Conservation (phyloP, 2,113 vertebrate genomes). For the Microcebus lehilahytsara region DNA sequence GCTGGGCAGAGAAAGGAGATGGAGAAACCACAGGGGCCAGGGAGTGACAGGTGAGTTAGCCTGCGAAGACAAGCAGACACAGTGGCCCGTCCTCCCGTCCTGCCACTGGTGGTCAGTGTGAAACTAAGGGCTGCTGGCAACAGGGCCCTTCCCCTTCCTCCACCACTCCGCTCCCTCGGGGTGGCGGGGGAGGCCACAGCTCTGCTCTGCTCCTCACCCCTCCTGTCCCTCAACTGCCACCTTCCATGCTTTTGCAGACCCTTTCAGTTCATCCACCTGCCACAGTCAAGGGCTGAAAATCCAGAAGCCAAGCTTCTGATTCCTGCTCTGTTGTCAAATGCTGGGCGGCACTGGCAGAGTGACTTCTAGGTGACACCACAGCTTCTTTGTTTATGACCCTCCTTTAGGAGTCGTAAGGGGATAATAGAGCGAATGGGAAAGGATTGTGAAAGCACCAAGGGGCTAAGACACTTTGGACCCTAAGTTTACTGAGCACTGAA, state of each 20-base stretch:
- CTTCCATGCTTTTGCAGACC: fast-evolving
- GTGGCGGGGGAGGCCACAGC: background rate
- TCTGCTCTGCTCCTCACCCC: background rate
- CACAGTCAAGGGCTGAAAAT: background rate
- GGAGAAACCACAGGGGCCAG: fast-evolving
- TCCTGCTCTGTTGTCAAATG: background rate
- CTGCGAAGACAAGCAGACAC: background rate
- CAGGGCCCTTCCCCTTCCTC: background rate
- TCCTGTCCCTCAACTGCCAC: background rate
- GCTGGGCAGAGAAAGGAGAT: background rate
- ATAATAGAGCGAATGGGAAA: background rate
- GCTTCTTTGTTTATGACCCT: background rate
- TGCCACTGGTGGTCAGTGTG: background rate
- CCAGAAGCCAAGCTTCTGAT: background rate
- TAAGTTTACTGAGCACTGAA: background rate
- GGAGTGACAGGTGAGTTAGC: background rate
- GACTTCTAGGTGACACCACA: background rate
- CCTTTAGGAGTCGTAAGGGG: background rate
- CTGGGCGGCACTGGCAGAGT: background rate
- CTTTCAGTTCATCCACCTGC: background rate
- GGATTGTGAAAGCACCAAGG: background rate
- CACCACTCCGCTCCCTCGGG: too few species aligned
- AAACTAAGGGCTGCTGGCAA: background rate
- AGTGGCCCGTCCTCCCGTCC: fast-evolving
- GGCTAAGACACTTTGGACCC: background rate